Evolutionary conservation across 2,888 invertebrate species (phyloP), one percentile per base, ranked within the genome.

Genomic region (Nomada ruficornis): DNA sequence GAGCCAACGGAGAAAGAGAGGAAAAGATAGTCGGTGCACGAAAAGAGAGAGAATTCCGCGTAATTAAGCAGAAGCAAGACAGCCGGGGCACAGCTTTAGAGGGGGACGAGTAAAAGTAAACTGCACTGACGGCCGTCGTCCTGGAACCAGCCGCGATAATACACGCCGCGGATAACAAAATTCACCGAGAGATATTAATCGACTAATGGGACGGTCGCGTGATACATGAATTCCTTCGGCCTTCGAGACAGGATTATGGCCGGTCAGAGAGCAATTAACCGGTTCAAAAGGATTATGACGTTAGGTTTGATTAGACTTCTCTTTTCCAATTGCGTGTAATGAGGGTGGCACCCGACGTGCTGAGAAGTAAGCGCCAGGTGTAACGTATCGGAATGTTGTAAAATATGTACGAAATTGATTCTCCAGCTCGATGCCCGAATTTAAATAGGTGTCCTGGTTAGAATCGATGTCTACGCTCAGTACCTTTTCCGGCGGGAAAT

Each of bases 1-100:
- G 54, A 36, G 5, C 26, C 23, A 10, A 57, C 20, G 20, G 67
- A 36, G 20, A 4, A 15, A 29, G 47, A 36, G 15, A n/a, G 57
- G 23, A 7, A 26, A 1, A 15, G 36, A 36, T 15, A 18, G 36
- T 18, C 7, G 36, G 10, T 18, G 44, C 2, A 57, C 50, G 50
- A 29, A 52, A 36, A 54, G 44, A 73, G 64, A 60, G 67, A 63
- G 77, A 67, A 79, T 82, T 80, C 82, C 80, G 63, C 62, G 65
- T 64, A 85, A 85, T 88, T 85, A 84, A 77, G 71, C 75, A 80
- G 84, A 81, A 63, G 77, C 74, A 77, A 57, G 80, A 77, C 77
- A 75, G 54, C 68, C 47, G 59, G 52, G 50, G 52, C 63, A n/a
- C 13, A 23, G 54, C 11, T 68, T 85, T 64, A 60, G 84, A 79